Conservation (phyloP, 2,797 vertebrate genomes). For the Alca torda region DNA sequence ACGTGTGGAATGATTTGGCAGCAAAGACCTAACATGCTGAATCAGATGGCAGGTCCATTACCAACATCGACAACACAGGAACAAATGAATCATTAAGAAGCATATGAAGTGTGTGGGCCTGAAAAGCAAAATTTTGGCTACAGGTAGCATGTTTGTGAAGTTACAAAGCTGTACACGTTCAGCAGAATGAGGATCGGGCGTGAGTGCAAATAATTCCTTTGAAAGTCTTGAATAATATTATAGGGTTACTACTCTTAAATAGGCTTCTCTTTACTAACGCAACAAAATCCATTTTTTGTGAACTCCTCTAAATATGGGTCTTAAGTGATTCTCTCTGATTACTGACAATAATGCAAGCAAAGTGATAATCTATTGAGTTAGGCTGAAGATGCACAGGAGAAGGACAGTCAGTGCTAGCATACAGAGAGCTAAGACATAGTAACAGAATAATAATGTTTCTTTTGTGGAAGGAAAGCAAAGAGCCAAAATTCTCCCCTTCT, state of each 20-base stretch:
- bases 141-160: not conserved
- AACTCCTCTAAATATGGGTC: not conserved
- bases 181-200: not conserved
- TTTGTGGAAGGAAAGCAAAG: not conserved
- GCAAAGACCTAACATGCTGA: not conserved
- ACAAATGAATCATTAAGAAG: slow-evolving; percentile 4
- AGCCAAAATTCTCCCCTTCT: not conserved
- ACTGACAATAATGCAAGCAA: not conserved
- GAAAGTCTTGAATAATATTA: not conserved
- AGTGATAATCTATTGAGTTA: not conserved
- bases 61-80: not conserved
- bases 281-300: not conserved
- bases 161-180: not conserved
- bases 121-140: not conserved
- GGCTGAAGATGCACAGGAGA: not conserved
- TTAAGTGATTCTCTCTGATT: not conserved
- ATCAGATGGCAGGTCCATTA: not conserved
- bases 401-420: not conserved
- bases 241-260: not conserved
- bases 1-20: not conserved
- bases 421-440: not conserved
- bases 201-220: not conserved
- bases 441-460: not conserved
- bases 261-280: not conserved
- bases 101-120: not conserved